phyloP scores from a whole-genome alignment of 2,888 invertebrate genomes.

The Nebria salina region DNA sequence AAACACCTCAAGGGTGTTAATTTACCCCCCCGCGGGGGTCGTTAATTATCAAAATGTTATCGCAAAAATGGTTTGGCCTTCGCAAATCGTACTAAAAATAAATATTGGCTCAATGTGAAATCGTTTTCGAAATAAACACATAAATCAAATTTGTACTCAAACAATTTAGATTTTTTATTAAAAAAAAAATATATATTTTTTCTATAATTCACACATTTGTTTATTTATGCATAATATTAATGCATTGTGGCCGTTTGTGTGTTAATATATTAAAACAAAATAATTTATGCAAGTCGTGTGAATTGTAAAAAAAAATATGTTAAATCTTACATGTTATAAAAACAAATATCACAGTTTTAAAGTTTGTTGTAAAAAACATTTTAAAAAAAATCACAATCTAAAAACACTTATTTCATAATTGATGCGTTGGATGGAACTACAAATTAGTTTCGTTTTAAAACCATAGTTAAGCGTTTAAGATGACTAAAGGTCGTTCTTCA shows the following conservation, averaged over 20 bases:
- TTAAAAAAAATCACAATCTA: not conserved
- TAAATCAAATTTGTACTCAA: too few species aligned
- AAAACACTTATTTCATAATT: not conserved
- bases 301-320: not conserved
- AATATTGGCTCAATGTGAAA: too few species aligned
- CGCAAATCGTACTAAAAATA: too few species aligned
- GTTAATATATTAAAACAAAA: not conserved
- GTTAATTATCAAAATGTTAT: too few species aligned
- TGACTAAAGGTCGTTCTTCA: not conserved
- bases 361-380: not conserved
- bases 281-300: too few species aligned
- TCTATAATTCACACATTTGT: too few species aligned
- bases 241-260: not conserved
- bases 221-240: not conserved
- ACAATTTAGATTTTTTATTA: too few species aligned
- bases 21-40: too few species aligned
- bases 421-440: not conserved
- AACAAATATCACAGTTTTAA: not conserved
- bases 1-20: not conserved
- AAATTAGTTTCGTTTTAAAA: not conserved
- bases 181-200: too few species aligned
- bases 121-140: too few species aligned
- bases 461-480: not conserved
- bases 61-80: too few species aligned
- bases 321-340: not conserved